Evolutionary conservation across 2,797 vertebrate genomes (phyloP).

Genomic region (Florisuga fusca): DNA sequence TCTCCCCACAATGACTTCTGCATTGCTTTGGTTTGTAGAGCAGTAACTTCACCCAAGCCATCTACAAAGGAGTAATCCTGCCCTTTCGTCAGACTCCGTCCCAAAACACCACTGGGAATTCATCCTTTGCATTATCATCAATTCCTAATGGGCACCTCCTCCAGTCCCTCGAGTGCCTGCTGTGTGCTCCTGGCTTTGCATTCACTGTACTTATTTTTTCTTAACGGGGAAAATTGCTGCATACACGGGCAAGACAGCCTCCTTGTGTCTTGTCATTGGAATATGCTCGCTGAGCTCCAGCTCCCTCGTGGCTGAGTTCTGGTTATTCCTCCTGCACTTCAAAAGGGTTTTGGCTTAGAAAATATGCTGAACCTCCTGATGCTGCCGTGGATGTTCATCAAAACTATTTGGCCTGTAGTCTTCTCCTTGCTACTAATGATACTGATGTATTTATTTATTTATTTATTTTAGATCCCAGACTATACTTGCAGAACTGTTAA

Average conservation of each 20-base stretch:
- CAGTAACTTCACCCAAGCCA: not conserved
- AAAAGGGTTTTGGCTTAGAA: not conserved
- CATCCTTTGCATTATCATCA: not conserved
- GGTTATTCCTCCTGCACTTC: not conserved
- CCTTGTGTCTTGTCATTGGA: constrained; percentile 45
- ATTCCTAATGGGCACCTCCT: not conserved
- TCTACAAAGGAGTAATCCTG: rapidly evolving
- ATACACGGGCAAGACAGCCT: constrained; percentile 53
- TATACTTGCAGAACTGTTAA: not conserved
- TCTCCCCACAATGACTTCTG: rapidly evolving
- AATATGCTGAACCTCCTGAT: not conserved
- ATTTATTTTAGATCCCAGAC: not conserved
- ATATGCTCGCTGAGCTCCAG: not conserved
- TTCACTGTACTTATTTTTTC: not conserved
- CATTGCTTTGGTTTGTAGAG: not conserved
- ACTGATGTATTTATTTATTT: not conserved
- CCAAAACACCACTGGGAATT: not conserved
- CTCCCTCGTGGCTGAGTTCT: not conserved
- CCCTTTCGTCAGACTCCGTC: not conserved
- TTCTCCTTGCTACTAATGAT: not conserved
- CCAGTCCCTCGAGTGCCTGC: not conserved
- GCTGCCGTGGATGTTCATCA: rapidly evolving
- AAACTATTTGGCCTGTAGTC: not conserved
- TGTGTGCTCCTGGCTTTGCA: rapidly evolving
- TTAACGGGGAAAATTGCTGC: not conserved